Conservation (phyloP, 2,888 invertebrate species). For the Frankliniella fusca region DNA sequence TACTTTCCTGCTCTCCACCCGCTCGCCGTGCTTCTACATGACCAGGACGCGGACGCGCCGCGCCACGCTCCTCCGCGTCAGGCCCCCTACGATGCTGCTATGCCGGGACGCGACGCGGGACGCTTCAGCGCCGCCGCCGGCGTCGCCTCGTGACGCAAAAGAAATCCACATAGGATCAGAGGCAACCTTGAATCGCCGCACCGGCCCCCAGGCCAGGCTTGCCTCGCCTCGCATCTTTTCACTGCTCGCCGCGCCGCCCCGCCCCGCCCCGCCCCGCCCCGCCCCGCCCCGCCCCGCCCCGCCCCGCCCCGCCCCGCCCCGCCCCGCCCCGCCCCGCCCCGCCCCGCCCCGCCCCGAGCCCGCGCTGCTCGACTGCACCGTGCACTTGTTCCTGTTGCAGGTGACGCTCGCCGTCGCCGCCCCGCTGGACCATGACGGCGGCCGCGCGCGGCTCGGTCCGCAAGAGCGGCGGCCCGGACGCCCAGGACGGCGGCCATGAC, state of each 20-base stretch:
- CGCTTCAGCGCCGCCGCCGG: too few relatives aligned
- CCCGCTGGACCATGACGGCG: slow-evolving; percentile 1
- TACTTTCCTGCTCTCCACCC: too few relatives aligned
- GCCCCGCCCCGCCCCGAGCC: neutral
- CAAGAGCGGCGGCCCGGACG: neutral
- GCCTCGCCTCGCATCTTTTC: too few relatives aligned
- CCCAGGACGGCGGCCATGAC: neutral
- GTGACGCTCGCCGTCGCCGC: neutral
- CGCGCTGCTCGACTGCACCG: neutral
- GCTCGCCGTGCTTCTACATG: too few relatives aligned
- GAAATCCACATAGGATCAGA: too few relatives aligned
- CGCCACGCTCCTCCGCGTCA: too few relatives aligned
- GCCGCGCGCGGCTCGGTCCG: neutral
- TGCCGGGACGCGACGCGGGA: too few relatives aligned
- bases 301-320: neutral
- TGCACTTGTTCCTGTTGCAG: neutral
- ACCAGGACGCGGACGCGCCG: too few relatives aligned
- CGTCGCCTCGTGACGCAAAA: too few relatives aligned
- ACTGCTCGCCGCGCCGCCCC: neutral
- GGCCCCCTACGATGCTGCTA: too few relatives aligned
- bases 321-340: neutral
- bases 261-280: neutral
- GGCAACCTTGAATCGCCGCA: too few relatives aligned
- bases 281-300: neutral
- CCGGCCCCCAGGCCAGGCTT: too few relatives aligned